phyloP scores from a whole-genome alignment of 2,888 invertebrate species.

The Synanthedon andrenaeformis region DNA sequence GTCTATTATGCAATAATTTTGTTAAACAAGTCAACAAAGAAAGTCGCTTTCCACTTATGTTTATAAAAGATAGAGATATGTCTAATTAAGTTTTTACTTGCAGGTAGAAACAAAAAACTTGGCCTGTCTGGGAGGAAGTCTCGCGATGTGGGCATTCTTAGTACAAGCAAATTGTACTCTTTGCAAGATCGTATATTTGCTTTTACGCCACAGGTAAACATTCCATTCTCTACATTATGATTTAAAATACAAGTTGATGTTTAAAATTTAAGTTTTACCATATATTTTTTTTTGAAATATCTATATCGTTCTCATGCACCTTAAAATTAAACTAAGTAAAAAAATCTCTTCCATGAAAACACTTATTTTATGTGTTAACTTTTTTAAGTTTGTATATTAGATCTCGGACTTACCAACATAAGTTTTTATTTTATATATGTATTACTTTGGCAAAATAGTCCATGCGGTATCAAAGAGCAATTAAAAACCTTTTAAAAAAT shows the following conservation, averaged over 20 bases:
- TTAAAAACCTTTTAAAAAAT: slow-evolving; percentile 1
- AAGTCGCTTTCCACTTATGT: too few relatives aligned
- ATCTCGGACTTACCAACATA: not conserved
- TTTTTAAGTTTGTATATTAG: not conserved
- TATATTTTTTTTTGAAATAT: too few relatives aligned
- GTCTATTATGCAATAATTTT: not conserved
- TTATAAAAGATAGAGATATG: too few relatives aligned
- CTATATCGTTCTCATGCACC: too few relatives aligned
- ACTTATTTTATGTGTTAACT: too few relatives aligned
- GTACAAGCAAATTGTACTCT: slow-evolving; percentile 97
- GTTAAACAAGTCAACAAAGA: not conserved
- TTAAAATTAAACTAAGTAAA: too few relatives aligned
- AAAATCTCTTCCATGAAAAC: too few relatives aligned
- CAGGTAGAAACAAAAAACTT: slow-evolving; percentile 93
- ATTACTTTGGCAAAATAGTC: not conserved
- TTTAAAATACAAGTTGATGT: too few relatives aligned
- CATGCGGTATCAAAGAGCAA: not conserved
- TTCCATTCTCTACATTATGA: not conserved
- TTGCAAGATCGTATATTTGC: slow-evolving; percentile 96
- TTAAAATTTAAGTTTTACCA: too few relatives aligned
- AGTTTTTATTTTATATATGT: not conserved
- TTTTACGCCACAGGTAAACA: slow-evolving; percentile 96
- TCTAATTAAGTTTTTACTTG: slow-evolving; percentile 8
- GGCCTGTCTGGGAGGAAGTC: slow-evolving; percentile 95
- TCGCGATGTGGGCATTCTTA: slow-evolving; percentile 95